Percentiles rank a stretch among this genome's conserved stretches.
These are phyloP conservation scores for Axinella damicornis DNA, from an alignment of 37 sponge, comb jelly and placozoan genomes.

Conservation along the genomic window DNA sequence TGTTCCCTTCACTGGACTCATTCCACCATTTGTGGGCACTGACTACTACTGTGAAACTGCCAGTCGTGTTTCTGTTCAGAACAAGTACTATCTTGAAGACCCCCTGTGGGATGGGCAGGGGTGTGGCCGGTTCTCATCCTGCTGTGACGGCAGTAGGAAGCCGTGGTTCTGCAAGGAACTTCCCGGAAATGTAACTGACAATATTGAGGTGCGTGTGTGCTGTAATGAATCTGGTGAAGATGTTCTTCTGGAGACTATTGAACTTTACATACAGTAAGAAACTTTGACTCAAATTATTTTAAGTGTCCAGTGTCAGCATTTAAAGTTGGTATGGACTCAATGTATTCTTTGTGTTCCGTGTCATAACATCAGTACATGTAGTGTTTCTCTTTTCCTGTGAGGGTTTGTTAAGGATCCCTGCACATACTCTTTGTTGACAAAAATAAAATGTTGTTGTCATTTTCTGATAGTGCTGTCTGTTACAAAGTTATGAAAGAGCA, in stretches of 20 bases:
- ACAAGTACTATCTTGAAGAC: constrained; percentile 17
- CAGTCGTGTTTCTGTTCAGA: neutral
- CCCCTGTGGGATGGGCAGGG: constrained; percentile 65
- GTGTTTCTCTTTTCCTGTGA: too few species aligned
- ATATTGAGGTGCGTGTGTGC: constrained; percentile 45
- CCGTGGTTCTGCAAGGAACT: constrained; percentile 47
- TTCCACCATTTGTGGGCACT: constrained; percentile 39
- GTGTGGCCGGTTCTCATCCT: constrained; percentile 29
- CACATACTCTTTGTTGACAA: too few species aligned
- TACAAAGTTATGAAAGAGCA: too few species aligned
- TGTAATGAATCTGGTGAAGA: constrained; percentile 29
- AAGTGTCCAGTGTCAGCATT: too few species aligned
- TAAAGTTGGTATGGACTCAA: too few species aligned
- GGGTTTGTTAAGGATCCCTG: too few species aligned
- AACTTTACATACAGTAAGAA: constrained; percentile 31
- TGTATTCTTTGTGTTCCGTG: too few species aligned
- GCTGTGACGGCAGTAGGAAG: constrained; percentile 45
- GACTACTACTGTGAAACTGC: constrained; percentile 62
- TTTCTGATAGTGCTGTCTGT: too few species aligned
- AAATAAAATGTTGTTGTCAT: too few species aligned
- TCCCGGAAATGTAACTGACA: neutral
- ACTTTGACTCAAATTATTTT: too few species aligned
- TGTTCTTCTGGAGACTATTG: constrained; percentile 31
- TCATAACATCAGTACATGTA: too few species aligned
- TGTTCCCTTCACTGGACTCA: constrained; percentile 14